These are phyloP conservation scores for Aradus depressus DNA, from an alignment of 2,888 invertebrate genomes.

Conservation along the genomic window DNA sequence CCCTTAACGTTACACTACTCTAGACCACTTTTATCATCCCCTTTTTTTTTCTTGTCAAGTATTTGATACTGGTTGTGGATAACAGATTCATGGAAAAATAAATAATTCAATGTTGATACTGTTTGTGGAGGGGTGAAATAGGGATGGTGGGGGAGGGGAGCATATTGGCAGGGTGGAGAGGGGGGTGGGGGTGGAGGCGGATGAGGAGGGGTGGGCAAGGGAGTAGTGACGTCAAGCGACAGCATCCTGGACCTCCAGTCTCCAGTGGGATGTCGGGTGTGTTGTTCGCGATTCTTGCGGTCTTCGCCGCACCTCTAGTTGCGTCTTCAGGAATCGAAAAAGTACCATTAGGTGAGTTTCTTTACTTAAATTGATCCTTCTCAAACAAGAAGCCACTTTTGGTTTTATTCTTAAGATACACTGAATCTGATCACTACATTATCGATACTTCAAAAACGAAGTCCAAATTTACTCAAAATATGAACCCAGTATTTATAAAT, in stretches of 20 bases:
- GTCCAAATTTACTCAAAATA: too few species aligned
- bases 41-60: too few species aligned
- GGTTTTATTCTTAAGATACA: too few species aligned
- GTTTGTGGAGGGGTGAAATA: background rate
- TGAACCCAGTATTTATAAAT: too few species aligned
- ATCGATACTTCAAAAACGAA: too few species aligned
- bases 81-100: slow-evolving; percentile 16
- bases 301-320: background rate
- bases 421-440: too few species aligned
- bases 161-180: background rate
- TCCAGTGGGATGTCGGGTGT: slow-evolving; percentile 11
- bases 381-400: too few species aligned
- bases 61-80: too few species aligned
- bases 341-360: slow-evolving; percentile 17
- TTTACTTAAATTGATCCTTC: too few species aligned
- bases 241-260: slow-evolving; percentile 15
- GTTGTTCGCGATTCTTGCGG: background rate
- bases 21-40: too few species aligned
- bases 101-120: slow-evolving; percentile 16
- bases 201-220: slow-evolving; percentile 4
- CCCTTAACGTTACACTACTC: too few species aligned
- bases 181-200: slow-evolving; percentile 4
- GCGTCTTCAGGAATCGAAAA: slow-evolving; percentile 13
- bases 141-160: slow-evolving; percentile 1
- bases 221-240: slow-evolving; percentile 13